Evolutionary conservation across 2,888 invertebrate species (phyloP), one percentile per base, ranked within the genome.

Genomic region (Timema cristinae): DNA sequence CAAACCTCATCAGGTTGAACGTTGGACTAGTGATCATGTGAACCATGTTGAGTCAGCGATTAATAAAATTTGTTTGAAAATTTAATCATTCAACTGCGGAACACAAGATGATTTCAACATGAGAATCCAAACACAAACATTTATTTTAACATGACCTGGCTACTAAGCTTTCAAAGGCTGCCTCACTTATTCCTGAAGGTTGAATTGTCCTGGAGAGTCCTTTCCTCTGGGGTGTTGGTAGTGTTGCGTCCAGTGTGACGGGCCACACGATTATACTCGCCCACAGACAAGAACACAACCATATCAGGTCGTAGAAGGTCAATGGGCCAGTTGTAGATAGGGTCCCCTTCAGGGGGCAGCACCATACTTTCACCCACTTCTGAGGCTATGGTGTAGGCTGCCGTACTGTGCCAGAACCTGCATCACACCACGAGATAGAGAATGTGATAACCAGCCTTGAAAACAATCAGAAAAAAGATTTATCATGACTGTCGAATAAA

Each of bases 381-480:
- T 1, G 69, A 47, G 4, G 83, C 83, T 52, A 83, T 75, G 1
- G 82, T 82, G 77, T 80, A 84, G 2, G 83, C 82, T n/a, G 81
- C 79, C 10, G 84, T 84, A 13, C 84, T 84, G 78, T 84, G 83
- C 84, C 84, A 85, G 76, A 79, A 85, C 76, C 84, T 82, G 73
- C 50, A 77, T 52, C 50, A 16, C 13, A 32, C 13, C 32, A 59
- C 6, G 8, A 13, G 10, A 59, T 68, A 72, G 11, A 61, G 11
- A 50, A 49, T 11, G 7, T 47, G 50, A 15, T 0, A 50, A 9
- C 13, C 9, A 32, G 1, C 32, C 32, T 32, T 32, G 32, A 32
- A 32, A 32, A 32, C 32, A 32, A 32, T 32, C 32, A 32, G 1
- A 32, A 32, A 32, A 32, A 32, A 32, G 32, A 4, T 32, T 32